A percentile compares a stretch with the other conserved stretches of the same genome.
phyloP scores from a whole-genome alignment of 2,113 vertebrate species.

The Mesitornis unicolor region DNA sequence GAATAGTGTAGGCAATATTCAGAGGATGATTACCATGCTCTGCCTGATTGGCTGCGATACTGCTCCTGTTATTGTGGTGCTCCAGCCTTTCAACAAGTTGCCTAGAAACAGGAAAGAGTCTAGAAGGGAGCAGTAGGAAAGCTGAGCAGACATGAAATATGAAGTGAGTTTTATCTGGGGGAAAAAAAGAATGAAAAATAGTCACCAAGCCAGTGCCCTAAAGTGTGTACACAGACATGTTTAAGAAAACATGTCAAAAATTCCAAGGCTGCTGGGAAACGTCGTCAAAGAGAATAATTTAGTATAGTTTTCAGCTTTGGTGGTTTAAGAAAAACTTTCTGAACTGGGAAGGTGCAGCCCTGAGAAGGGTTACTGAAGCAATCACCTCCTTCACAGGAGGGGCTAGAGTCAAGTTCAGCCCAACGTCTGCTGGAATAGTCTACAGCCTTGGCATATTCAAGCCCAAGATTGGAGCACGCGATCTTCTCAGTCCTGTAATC shows the following conservation, averaged over 20 bases:
- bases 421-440: background rate
- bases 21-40: background rate
- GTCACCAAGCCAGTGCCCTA: background rate
- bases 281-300: background rate
- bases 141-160: background rate
- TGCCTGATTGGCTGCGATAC: background rate
- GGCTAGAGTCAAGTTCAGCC: background rate
- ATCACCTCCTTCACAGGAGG: background rate
- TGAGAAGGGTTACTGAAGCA: background rate
- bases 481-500: background rate
- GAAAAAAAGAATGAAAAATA: background rate
- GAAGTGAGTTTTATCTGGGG: background rate
- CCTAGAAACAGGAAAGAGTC: background rate
- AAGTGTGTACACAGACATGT: background rate
- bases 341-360: background rate
- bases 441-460: background rate
- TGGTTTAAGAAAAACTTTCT: background rate
- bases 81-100: background rate
- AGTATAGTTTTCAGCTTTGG: background rate
- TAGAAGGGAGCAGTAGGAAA: background rate
- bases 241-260: too few relatives aligned
- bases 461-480: background rate
- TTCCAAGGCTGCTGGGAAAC: background rate
- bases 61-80: background rate
- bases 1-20: background rate